Evolutionary conservation across 2,888 invertebrate genomes (phyloP).

Genomic region (Tortricodes alternella): DNA sequence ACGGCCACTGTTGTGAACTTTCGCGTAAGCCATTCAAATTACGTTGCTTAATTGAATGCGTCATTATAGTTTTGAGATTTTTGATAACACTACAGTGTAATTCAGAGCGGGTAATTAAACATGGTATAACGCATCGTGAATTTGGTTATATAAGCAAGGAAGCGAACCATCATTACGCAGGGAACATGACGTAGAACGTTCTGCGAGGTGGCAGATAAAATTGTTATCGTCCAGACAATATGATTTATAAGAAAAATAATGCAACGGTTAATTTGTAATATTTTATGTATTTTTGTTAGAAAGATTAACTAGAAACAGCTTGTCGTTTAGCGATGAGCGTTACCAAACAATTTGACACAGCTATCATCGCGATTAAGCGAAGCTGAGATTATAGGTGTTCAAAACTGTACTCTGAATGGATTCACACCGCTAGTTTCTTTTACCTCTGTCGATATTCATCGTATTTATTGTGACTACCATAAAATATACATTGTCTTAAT

Average conservation of each 20-base stretch:
- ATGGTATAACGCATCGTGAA: conserved; percentile 24
- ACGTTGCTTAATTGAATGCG: conserved; percentile 56
- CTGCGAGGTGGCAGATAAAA: neutral
- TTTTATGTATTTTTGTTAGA: neutral
- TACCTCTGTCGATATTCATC: too few relatives aligned
- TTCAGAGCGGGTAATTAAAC: conserved; percentile 23
- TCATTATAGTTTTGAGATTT: conserved; percentile 32
- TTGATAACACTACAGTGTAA: conserved; percentile 28
- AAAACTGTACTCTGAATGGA: conserved; percentile 14
- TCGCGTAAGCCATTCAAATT: conserved; percentile 63
- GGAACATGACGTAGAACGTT: neutral
- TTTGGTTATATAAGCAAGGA: conserved; percentile 23
- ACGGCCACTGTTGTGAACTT: conserved; percentile 48
- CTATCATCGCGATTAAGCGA: conserved; percentile 14
- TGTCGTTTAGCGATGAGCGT: conserved; percentile 6
- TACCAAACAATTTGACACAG: conserved; percentile 17
- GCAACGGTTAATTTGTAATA: neutral
- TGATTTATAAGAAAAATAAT: neutral
- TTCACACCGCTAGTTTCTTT: neutral
- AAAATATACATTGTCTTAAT: too few relatives aligned
- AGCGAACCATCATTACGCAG: neutral
- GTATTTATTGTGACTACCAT: too few relatives aligned
- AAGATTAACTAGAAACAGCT: conserved; percentile 5
- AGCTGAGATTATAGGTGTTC: conserved; percentile 9
- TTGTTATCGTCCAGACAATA: neutral